phyloP scores from a whole-genome alignment of 1,140 invertebrate genomes.

The Scaptomyza montana region DNA sequence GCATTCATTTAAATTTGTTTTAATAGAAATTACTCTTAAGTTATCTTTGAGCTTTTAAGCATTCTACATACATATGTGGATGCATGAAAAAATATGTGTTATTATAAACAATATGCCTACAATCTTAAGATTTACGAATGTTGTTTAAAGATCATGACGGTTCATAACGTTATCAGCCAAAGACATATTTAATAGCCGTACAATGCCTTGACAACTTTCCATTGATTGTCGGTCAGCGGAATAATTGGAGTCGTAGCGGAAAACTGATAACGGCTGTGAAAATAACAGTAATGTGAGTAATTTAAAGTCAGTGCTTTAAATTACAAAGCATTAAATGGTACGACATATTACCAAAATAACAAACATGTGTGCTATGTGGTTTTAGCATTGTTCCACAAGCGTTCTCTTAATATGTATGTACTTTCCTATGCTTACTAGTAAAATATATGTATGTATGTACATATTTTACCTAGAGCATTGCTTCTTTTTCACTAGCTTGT shows the following conservation, averaged over 20 bases:
- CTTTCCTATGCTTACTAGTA: too few relatives aligned
- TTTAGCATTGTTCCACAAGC: too few relatives aligned
- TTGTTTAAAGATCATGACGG: slow-evolving; percentile 29
- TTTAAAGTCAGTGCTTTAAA: not conserved
- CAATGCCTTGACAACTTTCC: slow-evolving; percentile 54
- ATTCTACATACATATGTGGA: too few relatives aligned
- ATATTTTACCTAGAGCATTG: not conserved
- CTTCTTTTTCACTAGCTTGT: not conserved
- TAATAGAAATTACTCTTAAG: too few relatives aligned
- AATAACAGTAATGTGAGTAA: slow-evolving; percentile 30
- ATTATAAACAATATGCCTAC: not conserved
- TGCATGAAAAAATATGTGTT: too few relatives aligned
- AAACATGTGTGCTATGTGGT: too few relatives aligned
- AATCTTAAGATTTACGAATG: not conserved
- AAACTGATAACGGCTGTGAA: slow-evolving; percentile 35
- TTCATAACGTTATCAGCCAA: slow-evolving; percentile 19
- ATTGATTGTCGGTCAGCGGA: slow-evolving; percentile 44
- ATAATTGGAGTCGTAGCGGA: slow-evolving; percentile 32
- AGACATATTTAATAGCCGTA: slow-evolving; percentile 5
- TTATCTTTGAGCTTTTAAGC: too few relatives aligned
- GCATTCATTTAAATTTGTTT: not conserved
- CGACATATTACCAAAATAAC: too few relatives aligned
- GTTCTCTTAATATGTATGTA: too few relatives aligned
- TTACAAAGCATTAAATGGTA: too few relatives aligned
- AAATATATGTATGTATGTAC: too few relatives aligned